These are phyloP conservation scores for Prosopocoilus inquinatus DNA, from an alignment of 2,888 invertebrate genomes.

Conservation along the genomic window DNA sequence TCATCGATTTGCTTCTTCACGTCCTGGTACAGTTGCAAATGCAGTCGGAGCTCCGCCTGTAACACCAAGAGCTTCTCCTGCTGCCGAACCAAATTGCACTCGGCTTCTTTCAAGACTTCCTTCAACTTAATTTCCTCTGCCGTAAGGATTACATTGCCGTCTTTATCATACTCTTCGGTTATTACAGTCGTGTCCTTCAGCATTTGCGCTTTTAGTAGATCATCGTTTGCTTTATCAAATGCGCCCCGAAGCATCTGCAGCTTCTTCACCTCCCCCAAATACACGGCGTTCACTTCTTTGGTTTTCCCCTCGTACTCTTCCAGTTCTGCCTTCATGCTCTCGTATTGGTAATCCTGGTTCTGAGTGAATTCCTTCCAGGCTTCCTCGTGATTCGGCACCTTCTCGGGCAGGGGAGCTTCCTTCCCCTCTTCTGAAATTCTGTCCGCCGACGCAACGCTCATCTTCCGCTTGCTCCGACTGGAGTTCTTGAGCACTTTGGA, in stretches of 20 bases:
- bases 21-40: slow-evolving; percentile 34
- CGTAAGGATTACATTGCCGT: slow-evolving; percentile 9
- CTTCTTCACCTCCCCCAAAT: slow-evolving; percentile 27
- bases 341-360: slow-evolving; percentile 25
- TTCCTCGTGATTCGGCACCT: slow-evolving; percentile 28
- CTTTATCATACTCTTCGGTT: slow-evolving; percentile 19
- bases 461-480: slow-evolving; percentile 17
- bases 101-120: slow-evolving; percentile 27
- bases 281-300: slow-evolving; percentile 24
- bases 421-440: slow-evolving; percentile 9
- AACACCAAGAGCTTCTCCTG: slow-evolving; percentile 39
- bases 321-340: slow-evolving; percentile 21
- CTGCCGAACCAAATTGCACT: slow-evolving; percentile 30
- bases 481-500: slow-evolving; percentile 16
- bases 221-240: slow-evolving; percentile 28
- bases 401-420: slow-evolving; percentile 18
- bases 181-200: slow-evolving; percentile 20
- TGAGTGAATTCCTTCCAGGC: slow-evolving; percentile 31
- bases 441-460: slow-evolving; percentile 12
- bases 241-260: slow-evolving; percentile 23
- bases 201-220: slow-evolving; percentile 26
- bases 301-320: slow-evolving; percentile 24
- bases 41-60: slow-evolving; percentile 39
- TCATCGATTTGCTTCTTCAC: slow-evolving; percentile 36
- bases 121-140: slow-evolving; percentile 23